These are phyloP conservation scores for Zosterops borbonicus DNA, from an alignment of 2,113 vertebrate species.

Conservation along the genomic window DNA sequence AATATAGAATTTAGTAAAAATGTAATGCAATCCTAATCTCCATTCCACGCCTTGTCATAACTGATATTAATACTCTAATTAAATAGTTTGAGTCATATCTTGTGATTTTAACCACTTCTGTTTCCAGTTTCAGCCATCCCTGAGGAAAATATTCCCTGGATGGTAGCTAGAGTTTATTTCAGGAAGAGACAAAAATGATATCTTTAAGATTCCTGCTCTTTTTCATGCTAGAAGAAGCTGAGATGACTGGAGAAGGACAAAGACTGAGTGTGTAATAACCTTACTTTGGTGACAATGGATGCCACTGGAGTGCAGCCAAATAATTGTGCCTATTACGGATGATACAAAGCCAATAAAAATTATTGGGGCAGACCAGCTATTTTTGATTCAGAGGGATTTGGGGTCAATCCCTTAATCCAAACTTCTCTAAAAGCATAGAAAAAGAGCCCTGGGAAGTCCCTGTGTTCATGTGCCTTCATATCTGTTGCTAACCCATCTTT, in stretches of 20 bases:
- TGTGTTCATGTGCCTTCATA: not conserved
- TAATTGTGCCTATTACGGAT: not conserved
- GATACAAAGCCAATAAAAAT: not conserved
- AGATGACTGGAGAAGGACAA: not conserved
- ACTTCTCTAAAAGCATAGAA: not conserved
- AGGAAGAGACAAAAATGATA: not conserved
- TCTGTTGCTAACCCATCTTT: not conserved
- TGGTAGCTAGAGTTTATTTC: not conserved
- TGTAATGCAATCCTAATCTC: not conserved
- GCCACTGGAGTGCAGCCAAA: not conserved
- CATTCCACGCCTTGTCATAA: not conserved
- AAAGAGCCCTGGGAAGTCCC: not conserved
- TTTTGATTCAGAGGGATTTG: not conserved
- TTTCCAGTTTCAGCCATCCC: not conserved
- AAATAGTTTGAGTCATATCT: not conserved
- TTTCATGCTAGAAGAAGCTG: not conserved
- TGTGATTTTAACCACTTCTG: not conserved
- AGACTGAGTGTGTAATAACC: not conserved
- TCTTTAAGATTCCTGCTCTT: not conserved
- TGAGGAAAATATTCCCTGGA: not conserved
- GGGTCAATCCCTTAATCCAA: not conserved
- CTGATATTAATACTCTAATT: not conserved
- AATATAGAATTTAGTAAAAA: not conserved
- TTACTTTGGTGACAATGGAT: not conserved
- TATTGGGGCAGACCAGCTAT: not conserved